Evolutionary conservation across 2,113 vertebrate species (phyloP).

Genomic region (Aix galericulata): DNA sequence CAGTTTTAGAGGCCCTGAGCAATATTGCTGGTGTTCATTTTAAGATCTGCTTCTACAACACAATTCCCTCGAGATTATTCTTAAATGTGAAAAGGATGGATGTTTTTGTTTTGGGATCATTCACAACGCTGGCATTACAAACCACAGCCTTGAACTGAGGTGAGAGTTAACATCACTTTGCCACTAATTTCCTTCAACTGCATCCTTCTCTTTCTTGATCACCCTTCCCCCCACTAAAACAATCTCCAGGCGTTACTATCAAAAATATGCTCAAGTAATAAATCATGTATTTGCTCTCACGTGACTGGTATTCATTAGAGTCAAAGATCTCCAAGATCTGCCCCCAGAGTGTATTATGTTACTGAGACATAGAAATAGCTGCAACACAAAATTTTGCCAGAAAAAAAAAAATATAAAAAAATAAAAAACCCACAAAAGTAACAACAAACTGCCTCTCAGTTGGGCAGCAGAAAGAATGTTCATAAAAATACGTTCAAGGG

Average conservation of each 20-base stretch:
- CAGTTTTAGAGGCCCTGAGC: constrained; percentile 36
- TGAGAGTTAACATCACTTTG: constrained; percentile 34
- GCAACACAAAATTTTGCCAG: constrained; percentile 59
- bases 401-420: not conserved
- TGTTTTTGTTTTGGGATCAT: constrained; percentile 42
- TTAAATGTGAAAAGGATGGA: constrained; percentile 41
- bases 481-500: constrained; percentile 65
- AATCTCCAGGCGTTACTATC: constrained; percentile 36
- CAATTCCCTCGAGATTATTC: constrained; percentile 21
- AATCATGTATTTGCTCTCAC: constrained; percentile 64
- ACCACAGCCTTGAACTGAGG: constrained; percentile 17
- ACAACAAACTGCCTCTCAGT: constrained; percentile 69
- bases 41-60: constrained; percentile 29
- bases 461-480: constrained; percentile 70
- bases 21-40: constrained; percentile 44
- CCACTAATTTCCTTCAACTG: constrained; percentile 29
- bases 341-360: constrained; percentile 69
- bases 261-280: constrained; percentile 56
- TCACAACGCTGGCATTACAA: constrained; percentile 1
- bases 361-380: constrained; percentile 70
- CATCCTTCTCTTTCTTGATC: not conserved
- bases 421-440: constrained; percentile 6
- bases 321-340: constrained; percentile 55
- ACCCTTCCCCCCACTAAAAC: not conserved
- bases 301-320: constrained; percentile 64